Percentiles rank a stretch among this genome's conserved stretches.
Evolutionary conservation across 2,113 vertebrate species (phyloP).

Genomic region (Chloroceryle aenea): DNA sequence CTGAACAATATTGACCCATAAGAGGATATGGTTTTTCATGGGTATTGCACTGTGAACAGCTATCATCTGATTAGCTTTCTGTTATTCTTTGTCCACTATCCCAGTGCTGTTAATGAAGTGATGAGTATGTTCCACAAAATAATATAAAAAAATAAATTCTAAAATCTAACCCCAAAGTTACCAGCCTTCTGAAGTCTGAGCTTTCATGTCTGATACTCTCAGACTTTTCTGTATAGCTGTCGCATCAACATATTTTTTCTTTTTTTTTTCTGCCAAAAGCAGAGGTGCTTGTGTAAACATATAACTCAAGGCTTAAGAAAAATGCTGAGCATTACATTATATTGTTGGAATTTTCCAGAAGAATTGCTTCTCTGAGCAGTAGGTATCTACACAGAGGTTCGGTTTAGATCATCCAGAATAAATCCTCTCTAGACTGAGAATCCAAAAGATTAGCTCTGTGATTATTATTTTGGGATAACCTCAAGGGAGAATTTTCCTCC

Average conservation of each 20-base stretch:
- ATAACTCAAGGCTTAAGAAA: neutral
- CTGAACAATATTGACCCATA: neutral
- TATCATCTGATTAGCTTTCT: neutral
- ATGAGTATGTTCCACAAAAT: neutral
- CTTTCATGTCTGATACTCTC: neutral
- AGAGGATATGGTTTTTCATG: neutral
- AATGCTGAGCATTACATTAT: neutral
- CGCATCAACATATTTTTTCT: neutral
- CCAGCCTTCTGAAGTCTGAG: neutral
- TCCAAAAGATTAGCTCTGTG: neutral
- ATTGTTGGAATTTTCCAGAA: neutral
- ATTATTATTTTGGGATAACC: neutral
- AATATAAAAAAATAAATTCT: neutral
- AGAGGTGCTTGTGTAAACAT: neutral
- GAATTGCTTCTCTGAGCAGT: neutral
- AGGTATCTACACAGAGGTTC: neutral
- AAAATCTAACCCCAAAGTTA: neutral
- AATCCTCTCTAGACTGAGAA: neutral
- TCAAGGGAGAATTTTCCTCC: neutral
- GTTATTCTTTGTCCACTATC: neutral
- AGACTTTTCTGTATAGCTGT: neutral
- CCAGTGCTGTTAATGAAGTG: neutral
- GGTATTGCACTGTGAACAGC: neutral
- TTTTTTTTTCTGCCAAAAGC: constrained; percentile 7
- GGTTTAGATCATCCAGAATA: neutral